Percentiles rank a stretch among this genome's conserved stretches.
Evolutionary conservation across 1,140 invertebrate species (phyloP).

Genomic region (Zaprionus vittiger): DNA sequence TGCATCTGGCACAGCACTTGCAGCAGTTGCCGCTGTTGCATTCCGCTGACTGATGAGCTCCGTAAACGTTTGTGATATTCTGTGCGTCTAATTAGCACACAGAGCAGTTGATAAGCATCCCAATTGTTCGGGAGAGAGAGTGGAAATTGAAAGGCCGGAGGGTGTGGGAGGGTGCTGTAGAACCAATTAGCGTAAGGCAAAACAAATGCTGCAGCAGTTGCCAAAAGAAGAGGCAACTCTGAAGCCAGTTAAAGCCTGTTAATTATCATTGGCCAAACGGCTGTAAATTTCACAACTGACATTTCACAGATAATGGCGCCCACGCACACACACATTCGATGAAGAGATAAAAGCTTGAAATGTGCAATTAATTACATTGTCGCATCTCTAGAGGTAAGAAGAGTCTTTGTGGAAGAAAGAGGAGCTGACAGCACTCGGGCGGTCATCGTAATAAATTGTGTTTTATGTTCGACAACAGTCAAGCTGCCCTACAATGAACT

Average conservation of each 20-base stretch:
- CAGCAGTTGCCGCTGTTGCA: slow-evolving; percentile 13
- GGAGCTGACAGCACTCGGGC: not conserved
- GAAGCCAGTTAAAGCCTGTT: slow-evolving; percentile 10
- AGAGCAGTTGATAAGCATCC: slow-evolving; percentile 5
- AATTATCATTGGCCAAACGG: slow-evolving; percentile 40
- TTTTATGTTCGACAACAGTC: slow-evolving; percentile 8
- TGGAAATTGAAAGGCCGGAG: too few species aligned
- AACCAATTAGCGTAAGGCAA: slow-evolving; percentile 15
- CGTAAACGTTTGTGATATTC: slow-evolving; percentile 40
- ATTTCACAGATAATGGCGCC: slow-evolving; percentile 21
- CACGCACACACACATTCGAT: slow-evolving; percentile 5
- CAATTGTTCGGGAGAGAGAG: not conserved
- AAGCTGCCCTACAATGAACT: not conserved
- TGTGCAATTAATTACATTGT: slow-evolving; percentile 59
- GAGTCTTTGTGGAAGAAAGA: too few species aligned
- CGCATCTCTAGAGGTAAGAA: slow-evolving; percentile 34
- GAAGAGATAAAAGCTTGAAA: slow-evolving; percentile 29
- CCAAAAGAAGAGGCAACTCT: not conserved
- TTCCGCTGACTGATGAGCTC: slow-evolving; percentile 30
- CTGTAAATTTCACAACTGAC: slow-evolving; percentile 40
- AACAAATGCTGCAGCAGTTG: not conserved
- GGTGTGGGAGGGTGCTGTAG: not conserved
- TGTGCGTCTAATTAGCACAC: slow-evolving; percentile 33
- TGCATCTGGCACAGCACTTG: slow-evolving; percentile 3
- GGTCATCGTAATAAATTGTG: not conserved